Evolutionary conservation across 2,113 vertebrate species (phyloP), one percentile per base, ranked within the genome.

Genomic region (Lepisosteus osseus): DNA sequence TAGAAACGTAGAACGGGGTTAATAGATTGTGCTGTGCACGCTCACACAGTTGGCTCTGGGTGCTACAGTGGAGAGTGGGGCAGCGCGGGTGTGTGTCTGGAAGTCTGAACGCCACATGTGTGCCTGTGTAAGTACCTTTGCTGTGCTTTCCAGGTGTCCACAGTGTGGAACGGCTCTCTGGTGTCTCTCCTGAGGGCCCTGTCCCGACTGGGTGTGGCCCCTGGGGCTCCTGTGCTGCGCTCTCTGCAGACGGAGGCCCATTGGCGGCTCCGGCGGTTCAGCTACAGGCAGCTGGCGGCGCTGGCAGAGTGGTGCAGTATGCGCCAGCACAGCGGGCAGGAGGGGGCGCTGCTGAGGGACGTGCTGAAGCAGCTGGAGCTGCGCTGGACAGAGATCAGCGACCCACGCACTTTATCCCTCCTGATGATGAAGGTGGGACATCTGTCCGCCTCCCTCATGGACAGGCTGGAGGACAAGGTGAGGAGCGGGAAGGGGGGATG

Each of bases 381-480:
- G 69, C 94, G 97, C 41, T 98, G 95, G 97, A 90, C 91, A 0
- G 96, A 99, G 83, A 92, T 99, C 0, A 74, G 82, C 0, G 93
- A 95, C 5, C 47, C 87, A 0, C 87, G 76, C 3, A 84, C 82
- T 0, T 69, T 96, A 77, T 87, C 85, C 55, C 0, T 3, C 0
- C 70, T 99, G 9, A 90, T 98, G 72, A 2, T 61, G 12, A 92
- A 83, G 72, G 79, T 87, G 0, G 82, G 86, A 1, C 73, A 68
- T 62, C 4, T 96, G 56, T 90, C 94, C 0, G 86, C 89, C 0
- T 4, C 82, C 0, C 79, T 99, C 15, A 91, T 93, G 91, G 94
- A 93, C 64, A 90, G 80, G 66, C 87, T 99, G 67, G 94, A 97
- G 74, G 96, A 98, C 79, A 99, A 98, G 96, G 97, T 98, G 83